Conservation (phyloP, 2,797 vertebrate genomes). For the Cheracebus regulus region DNA sequence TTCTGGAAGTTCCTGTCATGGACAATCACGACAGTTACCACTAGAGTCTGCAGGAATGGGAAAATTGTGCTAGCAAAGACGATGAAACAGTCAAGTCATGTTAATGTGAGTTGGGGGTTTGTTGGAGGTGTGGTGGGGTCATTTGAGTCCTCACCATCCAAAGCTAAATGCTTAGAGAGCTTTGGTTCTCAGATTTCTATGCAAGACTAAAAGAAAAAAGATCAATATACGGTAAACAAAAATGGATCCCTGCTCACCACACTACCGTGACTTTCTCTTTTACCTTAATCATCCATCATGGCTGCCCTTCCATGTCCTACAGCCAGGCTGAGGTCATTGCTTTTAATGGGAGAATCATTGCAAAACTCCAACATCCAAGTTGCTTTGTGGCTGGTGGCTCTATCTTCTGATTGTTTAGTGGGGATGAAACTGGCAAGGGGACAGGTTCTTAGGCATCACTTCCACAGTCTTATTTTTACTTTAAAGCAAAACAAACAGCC, state of each 20-base stretch:
- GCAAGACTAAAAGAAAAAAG: background rate
- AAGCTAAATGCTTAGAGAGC: background rate
- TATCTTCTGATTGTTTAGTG: background rate
- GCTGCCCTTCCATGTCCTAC: background rate
- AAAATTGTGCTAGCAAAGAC: background rate
- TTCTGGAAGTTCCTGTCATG: background rate
- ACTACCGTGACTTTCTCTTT: background rate
- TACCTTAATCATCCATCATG: background rate
- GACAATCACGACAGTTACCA: background rate
- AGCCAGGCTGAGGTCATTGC: background rate
- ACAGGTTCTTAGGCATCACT: background rate
- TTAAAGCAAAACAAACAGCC: slow-evolving; percentile 33
- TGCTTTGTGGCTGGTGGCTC: background rate
- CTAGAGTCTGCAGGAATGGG: background rate
- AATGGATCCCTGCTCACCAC: background rate
- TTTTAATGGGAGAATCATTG: background rate
- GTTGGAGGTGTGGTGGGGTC: background rate
- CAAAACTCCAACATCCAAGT: background rate
- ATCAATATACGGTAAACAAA: background rate
- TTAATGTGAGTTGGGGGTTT: background rate
- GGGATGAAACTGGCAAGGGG: background rate
- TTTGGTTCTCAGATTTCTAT: background rate
- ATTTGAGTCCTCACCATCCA: background rate
- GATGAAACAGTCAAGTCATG: background rate
- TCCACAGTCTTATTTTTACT: background rate